Evolutionary conservation across 2,113 vertebrate genomes (phyloP).

Genomic region (Ophthalmolycus amberensis): DNA sequence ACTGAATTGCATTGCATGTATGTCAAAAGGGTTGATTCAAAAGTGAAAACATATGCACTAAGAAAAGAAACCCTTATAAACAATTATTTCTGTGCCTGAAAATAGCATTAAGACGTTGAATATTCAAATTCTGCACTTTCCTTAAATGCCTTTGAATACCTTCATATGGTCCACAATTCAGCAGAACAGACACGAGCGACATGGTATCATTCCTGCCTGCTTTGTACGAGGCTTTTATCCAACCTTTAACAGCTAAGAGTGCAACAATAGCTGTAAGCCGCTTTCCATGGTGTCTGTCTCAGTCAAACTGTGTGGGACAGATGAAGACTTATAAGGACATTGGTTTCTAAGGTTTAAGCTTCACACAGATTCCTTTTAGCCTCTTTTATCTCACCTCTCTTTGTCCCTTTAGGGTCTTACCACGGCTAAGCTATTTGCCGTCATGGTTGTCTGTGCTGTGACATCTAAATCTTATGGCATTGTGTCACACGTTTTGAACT

Average conservation of each 20-base stretch:
- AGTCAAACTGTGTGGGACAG: slow-evolving; percentile 67
- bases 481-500: slow-evolving; percentile 26
- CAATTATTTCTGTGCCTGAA: slow-evolving; percentile 31
- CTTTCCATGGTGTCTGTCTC: slow-evolving; percentile 75
- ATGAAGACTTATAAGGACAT: slow-evolving; percentile 68
- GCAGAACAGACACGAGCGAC: slow-evolving; percentile 36
- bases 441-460: slow-evolving; percentile 63
- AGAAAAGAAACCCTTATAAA: slow-evolving; percentile 23
- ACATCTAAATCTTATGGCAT: slow-evolving; percentile 68
- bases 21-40: slow-evolving; percentile 3
- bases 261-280: slow-evolving; percentile 74
- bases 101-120: slow-evolving; percentile 34
- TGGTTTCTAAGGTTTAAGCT: slow-evolving; percentile 73
- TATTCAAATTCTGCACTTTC: slow-evolving; percentile 55
- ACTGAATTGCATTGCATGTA: not conserved
- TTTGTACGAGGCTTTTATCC: slow-evolving; percentile 47
- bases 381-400: slow-evolving; percentile 72
- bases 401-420: slow-evolving; percentile 68
- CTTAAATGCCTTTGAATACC: slow-evolving; percentile 61
- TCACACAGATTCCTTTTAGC: slow-evolving; percentile 68
- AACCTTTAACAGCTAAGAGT: slow-evolving; percentile 71
- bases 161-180: slow-evolving; percentile 39
- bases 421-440: slow-evolving; percentile 64
- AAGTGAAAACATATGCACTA: slow-evolving; percentile 17
- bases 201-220: slow-evolving; percentile 27